Evolutionary conservation across 2,113 vertebrate genomes (phyloP).

Genomic region (Gambusia holbrooki): DNA sequence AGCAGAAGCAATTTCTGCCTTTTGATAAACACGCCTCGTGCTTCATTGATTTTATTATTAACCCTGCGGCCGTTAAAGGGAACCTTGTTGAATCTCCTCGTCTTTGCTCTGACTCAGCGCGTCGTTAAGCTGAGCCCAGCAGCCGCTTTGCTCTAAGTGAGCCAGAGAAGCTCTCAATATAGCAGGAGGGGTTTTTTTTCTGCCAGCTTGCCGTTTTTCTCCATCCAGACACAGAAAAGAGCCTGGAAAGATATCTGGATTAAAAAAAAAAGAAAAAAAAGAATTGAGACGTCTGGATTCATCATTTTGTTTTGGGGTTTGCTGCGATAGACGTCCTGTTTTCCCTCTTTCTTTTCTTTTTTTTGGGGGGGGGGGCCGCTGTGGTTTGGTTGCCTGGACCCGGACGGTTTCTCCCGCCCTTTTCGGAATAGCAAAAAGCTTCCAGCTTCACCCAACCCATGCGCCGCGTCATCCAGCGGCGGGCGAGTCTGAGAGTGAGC

Average conservation of each 20-base stretch:
- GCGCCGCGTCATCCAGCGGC: constrained; percentile 47
- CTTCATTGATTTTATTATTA: constrained; percentile 16
- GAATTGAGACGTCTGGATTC: constrained; percentile 1
- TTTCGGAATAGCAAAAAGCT: constrained; percentile 62
- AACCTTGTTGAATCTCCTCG: constrained; percentile 34
- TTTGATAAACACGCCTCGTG: constrained; percentile 3
- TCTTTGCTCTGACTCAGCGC: constrained; percentile 42
- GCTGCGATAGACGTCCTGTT: constrained; percentile 55
- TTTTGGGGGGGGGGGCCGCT: constrained; percentile 10
- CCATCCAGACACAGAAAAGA: neutral
- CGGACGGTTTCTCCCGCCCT: constrained; percentile 60
- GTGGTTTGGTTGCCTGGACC: constrained; percentile 49
- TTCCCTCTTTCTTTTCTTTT: constrained; percentile 30
- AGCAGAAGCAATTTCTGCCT: constrained; percentile 8
- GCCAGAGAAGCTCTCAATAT: constrained; percentile 36
- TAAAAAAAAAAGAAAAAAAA: no score
- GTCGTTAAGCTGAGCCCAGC: constrained; percentile 42
- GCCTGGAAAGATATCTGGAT: no score
- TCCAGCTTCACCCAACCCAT: constrained; percentile 58
- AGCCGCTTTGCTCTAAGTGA: constrained; percentile 30
- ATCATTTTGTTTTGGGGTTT: constrained; percentile 16
- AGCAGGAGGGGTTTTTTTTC: neutral
- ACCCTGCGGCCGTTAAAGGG: constrained; percentile 22
- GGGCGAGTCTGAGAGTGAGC: constrained; percentile 10
- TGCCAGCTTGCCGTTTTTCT: constrained; percentile 32